Evolutionary conservation across 2,888 invertebrate species (phyloP).

Genomic region (Athrips mouffetella): DNA sequence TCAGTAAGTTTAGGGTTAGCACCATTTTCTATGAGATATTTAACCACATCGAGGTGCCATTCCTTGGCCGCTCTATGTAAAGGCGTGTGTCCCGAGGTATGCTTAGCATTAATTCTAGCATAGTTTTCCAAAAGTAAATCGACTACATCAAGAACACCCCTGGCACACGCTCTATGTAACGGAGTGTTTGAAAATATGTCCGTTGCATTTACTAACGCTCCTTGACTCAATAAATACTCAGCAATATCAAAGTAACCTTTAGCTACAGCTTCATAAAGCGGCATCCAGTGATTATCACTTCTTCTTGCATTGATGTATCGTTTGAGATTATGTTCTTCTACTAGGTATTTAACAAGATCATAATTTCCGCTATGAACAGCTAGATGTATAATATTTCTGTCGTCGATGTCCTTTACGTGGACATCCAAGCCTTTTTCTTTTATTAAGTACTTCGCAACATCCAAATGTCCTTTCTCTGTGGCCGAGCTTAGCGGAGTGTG

Average conservation of each 20-base stretch:
- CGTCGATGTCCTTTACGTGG: background rate
- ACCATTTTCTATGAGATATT: background rate
- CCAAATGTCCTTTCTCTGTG: conserved; percentile 5
- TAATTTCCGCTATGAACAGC: conserved; percentile 16
- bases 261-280: conserved; percentile 6
- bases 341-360: conserved; percentile 11
- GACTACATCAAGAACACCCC: background rate
- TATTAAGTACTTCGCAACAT: conserved; percentile 11
- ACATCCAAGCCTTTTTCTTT: conserved; percentile 5
- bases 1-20: too few relatives aligned
- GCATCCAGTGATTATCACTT: conserved; percentile 7
- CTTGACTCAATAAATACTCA: conserved; percentile 1
- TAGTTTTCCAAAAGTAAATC: background rate
- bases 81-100: background rate
- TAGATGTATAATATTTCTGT: conserved; percentile 7
- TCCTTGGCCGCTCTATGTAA: background rate
- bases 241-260: conserved; percentile 2
- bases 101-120: background rate
- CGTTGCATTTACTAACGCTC: background rate
- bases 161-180: conserved; percentile 3
- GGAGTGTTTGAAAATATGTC: background rate
- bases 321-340: conserved; percentile 5
- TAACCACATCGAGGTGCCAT: background rate
- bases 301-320: conserved; percentile 11
- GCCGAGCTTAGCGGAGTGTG: background rate